Evolutionary conservation across 1,140 invertebrate species (phyloP), one percentile per base, ranked within the genome.

Genomic region (Bombus terrestris): DNA sequence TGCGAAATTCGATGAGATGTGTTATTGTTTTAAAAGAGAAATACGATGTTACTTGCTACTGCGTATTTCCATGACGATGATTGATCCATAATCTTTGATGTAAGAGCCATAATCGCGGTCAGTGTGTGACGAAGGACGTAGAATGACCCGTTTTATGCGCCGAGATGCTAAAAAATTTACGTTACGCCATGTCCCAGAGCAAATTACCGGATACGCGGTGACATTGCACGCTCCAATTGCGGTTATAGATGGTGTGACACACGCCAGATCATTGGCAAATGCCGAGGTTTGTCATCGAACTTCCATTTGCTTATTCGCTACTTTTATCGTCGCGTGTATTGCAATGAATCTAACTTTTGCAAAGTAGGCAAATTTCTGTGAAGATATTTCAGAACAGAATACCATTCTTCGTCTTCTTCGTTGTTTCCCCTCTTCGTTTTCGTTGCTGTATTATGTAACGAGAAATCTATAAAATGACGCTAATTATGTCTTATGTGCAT

Each of bases 111-210:
- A 25, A 69, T 4, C 41, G 8, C 22, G 9, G n/a, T 12, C 28
- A 74, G 9, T 74, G 3, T 25, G 22, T 53, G 22, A 47, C 72
- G 72, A 22, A 53, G 15, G 15, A 53, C 47, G 47, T n/a, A 25
- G 32, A 74, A 35, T 12, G 41, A 53, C 41, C 39, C 41, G 47
- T 6, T 74, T 74, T 74, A 74, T 47, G 72, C n/a, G 72, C 41
- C 35, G n/a, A 74, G 41, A 74, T 32, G 6, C 41, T 74, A 2
- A 74, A 75, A 75, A 75, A 75, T 75, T 57, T 75, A 75, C 12
- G 73, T 13, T 75, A 15, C 32, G 12, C 32, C 32, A 22, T 25
- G n/a, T 12, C n/a, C 32, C 2, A 35, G 10, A 37, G 73, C 18
- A 57, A 75, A 75, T 75, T 75, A 75, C 47, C 22, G 41, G n/a